Evolutionary conservation across 2,113 vertebrate genomes (phyloP), one percentile per base, ranked within the genome.

Genomic region (Plotosus lineatus): DNA sequence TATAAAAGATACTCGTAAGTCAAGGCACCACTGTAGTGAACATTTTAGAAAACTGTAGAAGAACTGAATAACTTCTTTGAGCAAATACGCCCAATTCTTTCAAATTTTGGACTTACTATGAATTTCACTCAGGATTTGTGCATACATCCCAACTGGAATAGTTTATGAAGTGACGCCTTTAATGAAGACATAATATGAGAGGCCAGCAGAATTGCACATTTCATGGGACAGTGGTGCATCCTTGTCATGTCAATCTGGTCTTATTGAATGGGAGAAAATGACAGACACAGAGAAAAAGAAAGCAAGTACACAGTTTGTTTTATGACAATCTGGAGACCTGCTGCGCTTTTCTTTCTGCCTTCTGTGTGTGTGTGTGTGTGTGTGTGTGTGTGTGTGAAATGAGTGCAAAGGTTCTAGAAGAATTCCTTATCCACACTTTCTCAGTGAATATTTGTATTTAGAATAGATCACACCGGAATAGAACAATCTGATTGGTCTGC

Each of bases 401-500:
- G 63, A 40, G 50, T 48, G 31, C 75, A 66, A 42, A 48, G 48
- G 72, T 72, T 77, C 74, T 78, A 79, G 81, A 78, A 85, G 44
- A n/a, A 77, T 44, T 81, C 82, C 78, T 71, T 79, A 78, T 76
- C 40, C 69, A 73, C 65, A 69, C 68, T 71, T 78, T 84, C 82
- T 79, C 44, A 75, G 75, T 81, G 83, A 83, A 83, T 85, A 82
- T 86, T 79, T 86, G 72, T 82, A 68, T 71, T n/a, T n/a, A n/a
- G n/a, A n/a, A n/a, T n/a, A n/a, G n/a, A n/a, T n/a, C n/a, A n/a
- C n/a, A n/a, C n/a, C n/a, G n/a, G n/a, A n/a, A n/a, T n/a, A n/a
- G n/a, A n/a, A n/a, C n/a, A n/a, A n/a, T n/a, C n/a, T n/a, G n/a
- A n/a, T n/a, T n/a, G n/a, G n/a, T n/a, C n/a, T n/a, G n/a, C n/a